These are phyloP conservation scores for Smutsia temminckii DNA, from an alignment of 2,797 vertebrate species.

Conservation along the genomic window DNA sequence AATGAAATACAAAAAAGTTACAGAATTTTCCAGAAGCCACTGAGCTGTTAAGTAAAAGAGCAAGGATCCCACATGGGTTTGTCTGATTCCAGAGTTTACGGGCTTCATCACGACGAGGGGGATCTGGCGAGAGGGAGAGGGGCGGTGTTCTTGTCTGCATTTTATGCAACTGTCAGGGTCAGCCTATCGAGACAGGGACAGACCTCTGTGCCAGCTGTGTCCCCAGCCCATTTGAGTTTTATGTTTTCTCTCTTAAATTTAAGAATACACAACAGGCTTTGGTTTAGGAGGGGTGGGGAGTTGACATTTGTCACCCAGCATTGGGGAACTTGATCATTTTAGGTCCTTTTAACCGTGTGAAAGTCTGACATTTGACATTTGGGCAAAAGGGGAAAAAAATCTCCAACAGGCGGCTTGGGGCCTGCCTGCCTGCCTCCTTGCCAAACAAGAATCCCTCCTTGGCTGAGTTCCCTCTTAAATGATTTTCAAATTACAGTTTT, in stretches of 20 bases:
- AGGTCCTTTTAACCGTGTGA: constrained; percentile 62
- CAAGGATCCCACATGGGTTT: not conserved
- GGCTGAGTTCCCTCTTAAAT: not conserved
- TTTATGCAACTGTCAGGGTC: constrained; percentile 28
- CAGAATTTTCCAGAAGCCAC: not conserved
- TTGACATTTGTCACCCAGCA: constrained; percentile 42
- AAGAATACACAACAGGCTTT: not conserved
- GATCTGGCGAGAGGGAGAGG: not conserved
- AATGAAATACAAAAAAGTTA: not conserved
- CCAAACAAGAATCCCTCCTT: not conserved
- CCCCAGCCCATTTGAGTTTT: constrained; percentile 10
- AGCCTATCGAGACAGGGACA: not conserved
- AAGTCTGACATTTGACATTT: constrained; percentile 51
- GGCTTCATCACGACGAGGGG: not conserved
- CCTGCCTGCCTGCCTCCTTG: not conserved
- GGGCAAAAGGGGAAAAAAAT: not conserved
- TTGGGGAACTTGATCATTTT: not conserved
- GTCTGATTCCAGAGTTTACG: not conserved
- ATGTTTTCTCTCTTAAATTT: constrained; percentile 14
- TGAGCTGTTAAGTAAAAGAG: not conserved
- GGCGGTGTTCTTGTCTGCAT: constrained; percentile 21
- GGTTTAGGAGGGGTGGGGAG: constrained; percentile 28
- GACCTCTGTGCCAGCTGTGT: not conserved
- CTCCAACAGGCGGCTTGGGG: not conserved
- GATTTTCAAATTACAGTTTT: constrained; percentile 50